A percentile compares a stretch with the other conserved stretches of the same genome.
Conservation (phyloP, 2,797 vertebrate genomes). For the Cirrhinus mrigala region DNA sequence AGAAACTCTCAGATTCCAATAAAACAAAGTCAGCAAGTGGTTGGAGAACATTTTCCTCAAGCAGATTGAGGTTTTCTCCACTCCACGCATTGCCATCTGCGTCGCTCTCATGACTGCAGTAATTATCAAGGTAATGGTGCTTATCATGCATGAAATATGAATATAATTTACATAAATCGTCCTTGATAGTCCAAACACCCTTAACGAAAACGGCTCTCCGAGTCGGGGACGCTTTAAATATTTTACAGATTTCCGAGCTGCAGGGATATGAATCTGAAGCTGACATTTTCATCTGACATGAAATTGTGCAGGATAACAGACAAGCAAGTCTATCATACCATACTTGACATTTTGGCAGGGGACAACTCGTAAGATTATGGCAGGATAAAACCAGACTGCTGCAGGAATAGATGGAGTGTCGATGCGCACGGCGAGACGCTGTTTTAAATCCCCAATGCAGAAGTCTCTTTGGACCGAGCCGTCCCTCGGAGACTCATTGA, state of each 20-base stretch:
- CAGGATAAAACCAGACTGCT: constrained; percentile 59
- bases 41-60: constrained; percentile 11
- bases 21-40: background rate
- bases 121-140: constrained; percentile 59
- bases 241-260: constrained; percentile 34
- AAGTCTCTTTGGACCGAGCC: constrained; percentile 31
- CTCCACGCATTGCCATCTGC: constrained; percentile 40
- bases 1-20: constrained; percentile 1
- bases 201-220: constrained; percentile 26
- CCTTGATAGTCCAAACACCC: constrained; percentile 48
- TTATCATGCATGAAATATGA: constrained; percentile 52
- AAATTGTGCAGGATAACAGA: constrained; percentile 66
- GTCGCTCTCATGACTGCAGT: constrained; percentile 29
- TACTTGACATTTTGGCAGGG: constrained; percentile 68
- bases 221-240: constrained; percentile 10
- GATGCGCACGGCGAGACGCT: constrained; percentile 59
- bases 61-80: constrained; percentile 25
- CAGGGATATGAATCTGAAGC: constrained; percentile 63
- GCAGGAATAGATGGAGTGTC: constrained; percentile 55
- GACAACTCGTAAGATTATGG: constrained; percentile 50
- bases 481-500: constrained; percentile 36
- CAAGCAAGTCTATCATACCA: constrained; percentile 68
- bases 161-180: constrained; percentile 54
- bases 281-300: constrained; percentile 70
- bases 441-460: constrained; percentile 61